These are phyloP conservation scores for Melanotaenia pygmaea DNA, from an alignment of 2,797 vertebrate genomes.

Conservation along the genomic window DNA sequence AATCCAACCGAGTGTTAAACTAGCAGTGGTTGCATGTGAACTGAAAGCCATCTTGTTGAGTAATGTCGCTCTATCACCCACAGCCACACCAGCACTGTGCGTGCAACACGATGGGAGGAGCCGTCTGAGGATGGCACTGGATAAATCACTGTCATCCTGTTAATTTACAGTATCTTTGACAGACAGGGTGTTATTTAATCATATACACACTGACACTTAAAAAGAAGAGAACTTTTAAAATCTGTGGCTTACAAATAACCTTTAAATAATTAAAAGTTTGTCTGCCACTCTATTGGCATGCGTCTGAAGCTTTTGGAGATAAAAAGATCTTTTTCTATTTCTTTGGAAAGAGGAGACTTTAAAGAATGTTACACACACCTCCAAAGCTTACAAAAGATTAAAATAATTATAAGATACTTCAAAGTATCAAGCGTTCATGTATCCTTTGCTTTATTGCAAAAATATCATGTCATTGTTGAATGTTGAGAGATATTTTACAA, in stretches of 20 bases:
- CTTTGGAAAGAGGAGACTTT: slow-evolving; percentile 59
- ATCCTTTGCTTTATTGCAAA: slow-evolving; percentile 28
- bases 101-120: slow-evolving; percentile 56
- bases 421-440: slow-evolving; percentile 46
- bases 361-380: slow-evolving; percentile 50
- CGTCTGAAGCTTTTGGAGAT: slow-evolving; percentile 64
- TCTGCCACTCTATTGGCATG: slow-evolving; percentile 73
- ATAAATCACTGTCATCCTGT: slow-evolving; percentile 58
- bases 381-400: slow-evolving; percentile 36
- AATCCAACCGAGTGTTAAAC: slow-evolving; percentile 71
- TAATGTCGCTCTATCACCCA: slow-evolving; percentile 57
- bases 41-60: slow-evolving; percentile 68
- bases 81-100: slow-evolving; percentile 35
- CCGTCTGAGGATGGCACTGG: slow-evolving; percentile 38
- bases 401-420: slow-evolving; percentile 32
- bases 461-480: slow-evolving; percentile 22
- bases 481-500: background rate
- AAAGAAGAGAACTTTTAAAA: slow-evolving; percentile 61
- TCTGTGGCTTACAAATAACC: slow-evolving; percentile 71
- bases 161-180: slow-evolving; percentile 61
- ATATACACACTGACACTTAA: slow-evolving; percentile 67
- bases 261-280: slow-evolving; percentile 78
- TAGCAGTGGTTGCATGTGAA: slow-evolving; percentile 52
- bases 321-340: slow-evolving; percentile 56
- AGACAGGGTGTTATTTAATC: slow-evolving; percentile 56